phyloP scores from a whole-genome alignment of 2,797 vertebrate species.

The Leptatherina wallacei region DNA sequence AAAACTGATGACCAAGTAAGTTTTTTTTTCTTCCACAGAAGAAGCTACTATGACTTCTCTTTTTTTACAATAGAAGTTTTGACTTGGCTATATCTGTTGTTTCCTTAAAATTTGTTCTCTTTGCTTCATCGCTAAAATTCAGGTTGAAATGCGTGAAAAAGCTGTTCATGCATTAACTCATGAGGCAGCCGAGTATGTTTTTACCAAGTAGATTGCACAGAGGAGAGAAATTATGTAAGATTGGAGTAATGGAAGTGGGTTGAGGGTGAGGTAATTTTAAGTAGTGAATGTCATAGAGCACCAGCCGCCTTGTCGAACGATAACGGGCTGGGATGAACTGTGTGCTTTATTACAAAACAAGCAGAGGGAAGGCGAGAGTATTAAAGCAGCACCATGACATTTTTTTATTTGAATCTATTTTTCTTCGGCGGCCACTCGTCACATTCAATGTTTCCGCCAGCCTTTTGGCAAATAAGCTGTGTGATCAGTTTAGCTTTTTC shows the following conservation, averaged over 20 bases:
- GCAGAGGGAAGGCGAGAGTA: conserved; percentile 18
- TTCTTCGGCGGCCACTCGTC: conserved; percentile 28
- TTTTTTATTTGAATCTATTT: conserved; percentile 60
- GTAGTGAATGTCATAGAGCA: conserved; percentile 46
- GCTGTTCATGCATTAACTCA: neutral
- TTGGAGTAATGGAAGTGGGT: neutral
- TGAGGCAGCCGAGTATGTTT: neutral
- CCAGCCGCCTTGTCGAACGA: conserved; percentile 28
- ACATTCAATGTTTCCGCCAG: conserved; percentile 11
- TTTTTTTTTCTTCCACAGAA: neutral
- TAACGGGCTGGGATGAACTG: conserved; percentile 34
- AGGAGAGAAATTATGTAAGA: conserved; percentile 10
- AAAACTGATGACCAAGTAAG: neutral
- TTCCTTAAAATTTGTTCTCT: neutral
- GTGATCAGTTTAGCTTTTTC: conserved; percentile 43
- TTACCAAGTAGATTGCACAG: neutral
- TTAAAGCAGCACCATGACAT: conserved; percentile 57
- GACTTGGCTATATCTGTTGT: neutral
- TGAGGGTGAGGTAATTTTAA: conserved; percentile 9
- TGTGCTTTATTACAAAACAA: conserved; percentile 5
- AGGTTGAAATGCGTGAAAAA: conserved; percentile 7
- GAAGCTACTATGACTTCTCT: neutral
- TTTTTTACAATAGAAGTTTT: neutral
- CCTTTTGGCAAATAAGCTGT: conserved; percentile 30
- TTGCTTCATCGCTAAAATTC: neutral